Evolutionary conservation across 2,113 vertebrate genomes (phyloP).

Genomic region (Leptocoma aspasia): DNA sequence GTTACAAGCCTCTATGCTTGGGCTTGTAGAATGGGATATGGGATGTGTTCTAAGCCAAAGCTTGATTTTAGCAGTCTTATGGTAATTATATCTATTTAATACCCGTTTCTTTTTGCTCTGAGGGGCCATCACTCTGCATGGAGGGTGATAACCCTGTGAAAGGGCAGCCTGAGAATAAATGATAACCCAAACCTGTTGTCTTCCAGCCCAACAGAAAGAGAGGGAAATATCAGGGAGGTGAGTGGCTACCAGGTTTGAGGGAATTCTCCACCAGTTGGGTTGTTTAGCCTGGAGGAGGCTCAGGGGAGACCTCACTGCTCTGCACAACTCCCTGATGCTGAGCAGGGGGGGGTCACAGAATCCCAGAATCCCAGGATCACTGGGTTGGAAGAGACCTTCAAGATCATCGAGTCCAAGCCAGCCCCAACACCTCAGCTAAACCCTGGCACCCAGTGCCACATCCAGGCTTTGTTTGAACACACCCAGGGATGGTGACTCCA

Average conservation of each 20-base stretch:
- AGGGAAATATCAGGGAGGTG: fast-evolving
- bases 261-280: too few species aligned
- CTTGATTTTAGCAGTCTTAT: not conserved
- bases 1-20: not conserved
- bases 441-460: too few species aligned
- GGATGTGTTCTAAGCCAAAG: not conserved
- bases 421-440: too few species aligned
- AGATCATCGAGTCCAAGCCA: too few species aligned
- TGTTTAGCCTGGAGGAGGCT: not conserved
- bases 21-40: not conserved
- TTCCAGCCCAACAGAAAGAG: not conserved
- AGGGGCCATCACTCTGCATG: fast-evolving
- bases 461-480: too few species aligned
- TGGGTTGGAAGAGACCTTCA: too few species aligned
- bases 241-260: not conserved
- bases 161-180: not conserved
- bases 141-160: not conserved
- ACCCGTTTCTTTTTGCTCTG: not conserved
- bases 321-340: not conserved
- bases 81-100: not conserved
- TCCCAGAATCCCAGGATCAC: too few species aligned
- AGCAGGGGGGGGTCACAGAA: too few species aligned
- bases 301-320: not conserved
- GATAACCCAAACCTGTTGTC: fast-evolving
- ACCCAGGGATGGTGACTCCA: too few species aligned